These are phyloP conservation scores for Thaumatotibia leucotreta DNA, from an alignment of 1,140 invertebrate species.

Conservation along the genomic window DNA sequence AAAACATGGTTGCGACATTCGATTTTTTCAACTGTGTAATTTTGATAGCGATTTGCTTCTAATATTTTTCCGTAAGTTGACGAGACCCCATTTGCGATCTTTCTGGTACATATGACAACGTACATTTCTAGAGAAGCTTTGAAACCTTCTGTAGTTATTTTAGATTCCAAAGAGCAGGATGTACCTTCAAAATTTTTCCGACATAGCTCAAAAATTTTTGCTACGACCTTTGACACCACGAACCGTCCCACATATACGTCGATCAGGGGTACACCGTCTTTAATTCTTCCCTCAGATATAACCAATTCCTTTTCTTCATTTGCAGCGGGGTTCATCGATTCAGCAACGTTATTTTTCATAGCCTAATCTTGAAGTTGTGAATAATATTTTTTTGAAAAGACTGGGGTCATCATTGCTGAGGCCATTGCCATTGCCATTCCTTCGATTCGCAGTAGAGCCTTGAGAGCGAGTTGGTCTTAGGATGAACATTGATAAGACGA, in stretches of 20 bases:
- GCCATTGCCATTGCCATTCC: neutral
- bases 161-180: neutral
- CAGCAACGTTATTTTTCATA: neutral
- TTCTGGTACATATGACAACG: neutral
- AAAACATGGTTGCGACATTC: too few species aligned
- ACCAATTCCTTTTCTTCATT: neutral
- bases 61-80: neutral
- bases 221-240: conserved; percentile 44
- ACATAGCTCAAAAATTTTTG: conserved; percentile 11
- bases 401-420: neutral
- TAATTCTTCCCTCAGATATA: neutral
- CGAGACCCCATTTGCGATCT: neutral
- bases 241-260: conserved; percentile 34
- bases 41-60: neutral
- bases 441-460: neutral
- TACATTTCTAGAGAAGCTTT: neutral
- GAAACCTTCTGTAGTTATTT: neutral
- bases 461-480: neutral
- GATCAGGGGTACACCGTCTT: neutral
- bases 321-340: conserved; percentile 21
- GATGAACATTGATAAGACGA: too few species aligned
- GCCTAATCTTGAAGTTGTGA: neutral
- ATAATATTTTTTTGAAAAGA: neutral
- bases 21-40: too few species aligned
- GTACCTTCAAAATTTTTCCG: too few species aligned